Percentiles rank a stretch among this genome's conserved stretches.
Evolutionary conservation across 2,888 invertebrate genomes (phyloP).

Genomic region (Poecilus cupreus): DNA sequence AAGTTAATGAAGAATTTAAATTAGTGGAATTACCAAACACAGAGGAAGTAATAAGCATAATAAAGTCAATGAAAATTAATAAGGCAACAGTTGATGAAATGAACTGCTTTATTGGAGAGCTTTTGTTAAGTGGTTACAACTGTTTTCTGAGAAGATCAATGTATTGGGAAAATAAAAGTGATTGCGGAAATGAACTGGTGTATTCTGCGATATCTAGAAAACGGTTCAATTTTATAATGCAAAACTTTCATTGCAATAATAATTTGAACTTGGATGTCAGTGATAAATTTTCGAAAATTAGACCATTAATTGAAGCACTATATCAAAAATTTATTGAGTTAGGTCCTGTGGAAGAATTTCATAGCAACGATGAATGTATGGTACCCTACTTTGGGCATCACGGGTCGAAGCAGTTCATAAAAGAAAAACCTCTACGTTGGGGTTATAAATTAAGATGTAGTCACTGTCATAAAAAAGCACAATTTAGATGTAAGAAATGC

Average conservation of each 20-base stretch:
- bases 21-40: no score
- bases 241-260: slow-evolving; percentile 15
- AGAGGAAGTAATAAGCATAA: no score
- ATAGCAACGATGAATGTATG: slow-evolving; percentile 21
- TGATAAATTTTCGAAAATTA: slow-evolving; percentile 17
- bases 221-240: no score
- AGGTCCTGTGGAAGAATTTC: background rate
- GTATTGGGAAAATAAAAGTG: slow-evolving; percentile 35
- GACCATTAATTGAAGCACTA: slow-evolving; percentile 19
- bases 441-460: background rate
- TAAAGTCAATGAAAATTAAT: no score
- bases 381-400: slow-evolving; percentile 16
- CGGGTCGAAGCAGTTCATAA: slow-evolving; percentile 1
- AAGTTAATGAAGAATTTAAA: no score
- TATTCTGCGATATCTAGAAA: slow-evolving; percentile 33
- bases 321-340: slow-evolving; percentile 4
- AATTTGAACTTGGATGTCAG: slow-evolving; percentile 2
- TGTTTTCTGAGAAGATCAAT: slow-evolving; percentile 12
- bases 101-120: slow-evolving; percentile 16
- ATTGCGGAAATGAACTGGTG: slow-evolving; percentile 29
- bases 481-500: background rate
- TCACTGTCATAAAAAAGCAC: background rate
- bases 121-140: slow-evolving; percentile 19
- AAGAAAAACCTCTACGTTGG: no score
- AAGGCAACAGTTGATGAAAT: slow-evolving; percentile 18